These are phyloP conservation scores for Stictonetta naevosa DNA, from an alignment of 2,113 vertebrate species.

Conservation along the genomic window DNA sequence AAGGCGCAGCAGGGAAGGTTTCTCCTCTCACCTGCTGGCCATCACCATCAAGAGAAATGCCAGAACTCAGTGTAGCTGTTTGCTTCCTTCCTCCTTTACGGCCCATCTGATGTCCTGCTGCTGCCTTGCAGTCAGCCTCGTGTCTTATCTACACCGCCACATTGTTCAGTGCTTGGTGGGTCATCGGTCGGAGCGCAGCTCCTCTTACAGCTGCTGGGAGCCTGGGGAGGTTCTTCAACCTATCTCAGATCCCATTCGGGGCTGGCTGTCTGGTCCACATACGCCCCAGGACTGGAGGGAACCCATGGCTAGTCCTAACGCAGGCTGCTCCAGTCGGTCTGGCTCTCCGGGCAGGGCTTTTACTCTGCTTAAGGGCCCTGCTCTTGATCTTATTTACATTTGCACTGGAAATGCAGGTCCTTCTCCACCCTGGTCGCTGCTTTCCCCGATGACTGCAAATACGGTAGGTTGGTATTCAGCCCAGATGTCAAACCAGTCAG, in stretches of 20 bases:
- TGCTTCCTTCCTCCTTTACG: background rate
- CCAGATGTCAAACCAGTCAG: background rate
- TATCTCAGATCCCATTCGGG: background rate
- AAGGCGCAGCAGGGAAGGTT: background rate
- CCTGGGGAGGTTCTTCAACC: background rate
- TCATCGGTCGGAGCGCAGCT: background rate
- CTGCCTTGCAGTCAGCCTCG: background rate
- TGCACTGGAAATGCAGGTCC: conserved; percentile 52
- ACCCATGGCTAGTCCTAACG: accelerated
- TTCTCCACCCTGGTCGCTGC: background rate
- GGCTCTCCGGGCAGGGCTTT: conserved; percentile 1
- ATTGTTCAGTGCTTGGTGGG: background rate
- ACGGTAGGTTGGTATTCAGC: background rate
- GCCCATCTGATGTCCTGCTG: background rate
- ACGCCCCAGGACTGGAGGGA: background rate
- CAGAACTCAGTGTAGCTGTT: background rate
- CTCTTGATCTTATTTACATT: background rate
- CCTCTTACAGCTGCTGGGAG: background rate
- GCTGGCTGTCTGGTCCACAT: background rate
- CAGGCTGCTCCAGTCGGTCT: background rate
- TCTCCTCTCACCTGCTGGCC: background rate
- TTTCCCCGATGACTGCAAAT: conserved; percentile 9
- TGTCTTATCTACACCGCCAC: background rate
- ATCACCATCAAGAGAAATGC: background rate
- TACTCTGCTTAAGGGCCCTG: background rate